phyloP scores from a whole-genome alignment of 2,888 invertebrate species.

The Agrotis puta region DNA sequence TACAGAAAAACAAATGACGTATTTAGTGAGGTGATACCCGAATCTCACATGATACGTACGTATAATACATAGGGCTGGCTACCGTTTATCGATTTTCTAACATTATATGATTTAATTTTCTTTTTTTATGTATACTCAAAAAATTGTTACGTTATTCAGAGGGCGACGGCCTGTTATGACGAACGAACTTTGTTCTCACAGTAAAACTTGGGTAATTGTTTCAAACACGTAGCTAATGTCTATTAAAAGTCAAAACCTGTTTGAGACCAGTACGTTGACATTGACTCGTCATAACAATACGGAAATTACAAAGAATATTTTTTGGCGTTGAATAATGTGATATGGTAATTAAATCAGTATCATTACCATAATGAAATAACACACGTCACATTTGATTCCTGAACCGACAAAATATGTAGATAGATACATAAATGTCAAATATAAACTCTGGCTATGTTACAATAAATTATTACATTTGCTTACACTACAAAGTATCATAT shows the following conservation, averaged over 20 bases:
- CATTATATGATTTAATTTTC: slow-evolving; percentile 41
- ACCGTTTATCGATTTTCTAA: slow-evolving; percentile 9
- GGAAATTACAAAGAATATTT: slow-evolving; percentile 55
- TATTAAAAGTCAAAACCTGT: slow-evolving; percentile 75
- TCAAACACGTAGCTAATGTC: slow-evolving; percentile 71
- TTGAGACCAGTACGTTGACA: slow-evolving; percentile 69
- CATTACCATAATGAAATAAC: slow-evolving; percentile 37
- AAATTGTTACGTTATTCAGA: slow-evolving; percentile 66
- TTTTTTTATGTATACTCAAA: slow-evolving; percentile 38
- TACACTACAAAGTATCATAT: neutral
- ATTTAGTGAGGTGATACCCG: slow-evolving; percentile 23
- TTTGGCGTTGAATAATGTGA: slow-evolving; percentile 35
- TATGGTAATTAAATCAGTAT: slow-evolving; percentile 41
- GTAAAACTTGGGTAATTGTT: slow-evolving; percentile 77
- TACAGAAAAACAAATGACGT: slow-evolving; percentile 27
- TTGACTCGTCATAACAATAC: slow-evolving; percentile 55
- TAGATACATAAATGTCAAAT: neutral
- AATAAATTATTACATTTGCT: neutral
- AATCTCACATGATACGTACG: slow-evolving; percentile 41
- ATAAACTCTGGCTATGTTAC: neutral
- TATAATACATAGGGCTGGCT: slow-evolving; percentile 1
- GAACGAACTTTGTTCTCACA: slow-evolving; percentile 77
- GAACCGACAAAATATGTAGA: neutral
- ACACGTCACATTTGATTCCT: slow-evolving; percentile 12
- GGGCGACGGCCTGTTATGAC: slow-evolving; percentile 71